Evolutionary conservation across 2,797 vertebrate species (phyloP).

Genomic region (Toxotes lorentzi): DNA sequence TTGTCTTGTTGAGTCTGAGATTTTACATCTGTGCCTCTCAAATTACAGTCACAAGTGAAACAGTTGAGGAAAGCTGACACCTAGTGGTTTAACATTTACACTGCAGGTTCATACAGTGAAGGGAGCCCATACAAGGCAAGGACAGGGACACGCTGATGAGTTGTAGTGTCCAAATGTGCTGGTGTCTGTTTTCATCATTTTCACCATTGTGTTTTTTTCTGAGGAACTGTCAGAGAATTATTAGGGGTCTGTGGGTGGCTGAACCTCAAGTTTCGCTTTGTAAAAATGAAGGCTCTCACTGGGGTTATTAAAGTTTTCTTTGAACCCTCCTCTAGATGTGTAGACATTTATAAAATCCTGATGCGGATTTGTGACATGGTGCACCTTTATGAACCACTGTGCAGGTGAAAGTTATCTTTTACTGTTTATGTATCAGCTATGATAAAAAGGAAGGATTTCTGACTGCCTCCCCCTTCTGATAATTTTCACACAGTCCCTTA

Average conservation of each 20-base stretch:
- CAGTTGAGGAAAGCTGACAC: constrained; percentile 65
- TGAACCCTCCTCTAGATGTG: neutral
- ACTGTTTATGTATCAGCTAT: neutral
- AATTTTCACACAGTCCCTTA: constrained; percentile 14
- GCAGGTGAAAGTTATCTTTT: neutral
- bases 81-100: constrained; percentile 62
- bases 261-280: neutral
- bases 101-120: constrained; percentile 20
- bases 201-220: neutral
- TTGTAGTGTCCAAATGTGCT: neutral
- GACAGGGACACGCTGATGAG: neutral
- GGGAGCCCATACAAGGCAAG: neutral
- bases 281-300: neutral
- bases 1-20: constrained; percentile 13
- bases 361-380: neutral
- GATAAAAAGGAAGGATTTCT: neutral
- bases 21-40: constrained; percentile 28
- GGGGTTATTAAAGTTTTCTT: neutral
- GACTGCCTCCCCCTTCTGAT: neutral
- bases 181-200: neutral
- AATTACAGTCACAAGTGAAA: constrained; percentile 34
- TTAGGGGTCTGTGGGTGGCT: neutral
- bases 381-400: neutral
- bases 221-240: neutral
- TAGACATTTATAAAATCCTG: neutral